These are phyloP conservation scores for Limnephilus marmoratus DNA, from an alignment of 2,888 invertebrate species.

Conservation along the genomic window DNA sequence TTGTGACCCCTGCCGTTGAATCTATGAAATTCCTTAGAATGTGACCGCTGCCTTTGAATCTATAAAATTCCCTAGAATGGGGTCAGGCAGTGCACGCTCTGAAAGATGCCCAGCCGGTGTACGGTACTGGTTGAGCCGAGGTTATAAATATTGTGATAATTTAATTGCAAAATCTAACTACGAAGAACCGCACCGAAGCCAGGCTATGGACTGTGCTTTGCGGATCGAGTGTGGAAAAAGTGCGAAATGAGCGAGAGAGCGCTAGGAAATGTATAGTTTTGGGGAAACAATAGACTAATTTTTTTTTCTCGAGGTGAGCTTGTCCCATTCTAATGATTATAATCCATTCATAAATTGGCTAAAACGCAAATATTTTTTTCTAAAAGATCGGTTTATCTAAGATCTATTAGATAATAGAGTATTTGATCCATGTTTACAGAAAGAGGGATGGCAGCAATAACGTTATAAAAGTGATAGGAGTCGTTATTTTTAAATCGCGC, in stretches of 20 bases:
- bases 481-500: no score
- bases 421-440: no score
- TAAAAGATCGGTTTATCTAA: no score
- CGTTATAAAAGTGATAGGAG: no score
- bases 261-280: not conserved
- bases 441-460: no score
- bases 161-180: constrained; percentile 64
- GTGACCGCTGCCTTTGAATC: not conserved
- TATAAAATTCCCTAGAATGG: constrained; percentile 23
- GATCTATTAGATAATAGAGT: not conserved
- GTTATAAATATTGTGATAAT: constrained; percentile 65
- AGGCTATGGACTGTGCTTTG: not conserved
- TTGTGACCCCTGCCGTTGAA: no score
- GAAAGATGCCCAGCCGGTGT: not conserved
- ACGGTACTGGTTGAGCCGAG: constrained; percentile 41
- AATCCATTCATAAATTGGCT: not conserved
- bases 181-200: constrained; percentile 49
- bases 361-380: not conserved
- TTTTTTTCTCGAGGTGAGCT: not conserved
- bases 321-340: no score
- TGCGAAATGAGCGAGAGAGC: constrained; percentile 31
- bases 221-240: constrained; percentile 59
- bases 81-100: constrained; percentile 37
- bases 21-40: not conserved
- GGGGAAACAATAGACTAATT: not conserved